phyloP scores from a whole-genome alignment of 2,797 vertebrate species.

The Danionella dracula region DNA sequence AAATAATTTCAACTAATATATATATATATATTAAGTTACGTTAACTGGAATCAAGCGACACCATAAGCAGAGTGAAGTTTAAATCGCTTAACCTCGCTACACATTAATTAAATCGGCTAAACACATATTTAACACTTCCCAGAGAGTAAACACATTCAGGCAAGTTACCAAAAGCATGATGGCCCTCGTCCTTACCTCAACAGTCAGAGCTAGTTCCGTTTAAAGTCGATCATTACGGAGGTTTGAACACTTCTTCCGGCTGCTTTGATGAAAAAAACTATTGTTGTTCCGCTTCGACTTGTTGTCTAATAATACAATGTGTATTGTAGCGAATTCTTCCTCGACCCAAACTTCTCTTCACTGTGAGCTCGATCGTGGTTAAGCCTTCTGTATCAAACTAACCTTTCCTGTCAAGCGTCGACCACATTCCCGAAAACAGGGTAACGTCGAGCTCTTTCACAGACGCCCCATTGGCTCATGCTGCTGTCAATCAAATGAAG shows the following conservation, averaged over 20 bases:
- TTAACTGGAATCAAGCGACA: too few relatives aligned
- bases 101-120: too few relatives aligned
- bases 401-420: conserved; percentile 66
- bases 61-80: too few relatives aligned
- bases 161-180: neutral
- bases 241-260: conserved; percentile 15
- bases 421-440: conserved; percentile 70
- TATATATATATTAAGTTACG: too few relatives aligned
- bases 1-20: too few relatives aligned
- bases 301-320: neutral
- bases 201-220: conserved; percentile 67
- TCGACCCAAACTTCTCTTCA: neutral
- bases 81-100: too few relatives aligned
- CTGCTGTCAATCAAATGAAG: conserved; percentile 45
- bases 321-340: neutral
- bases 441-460: neutral
- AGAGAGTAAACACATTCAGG: neutral
- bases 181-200: conserved; percentile 58
- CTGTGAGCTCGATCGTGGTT: neutral
- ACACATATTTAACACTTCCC: neutral
- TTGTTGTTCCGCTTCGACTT: neutral
- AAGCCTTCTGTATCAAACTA: conserved; percentile 16
- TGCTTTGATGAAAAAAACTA: neutral
- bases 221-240: conserved; percentile 57
- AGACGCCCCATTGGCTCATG: conserved; percentile 54